Evolutionary conservation across 2,797 vertebrate species (phyloP).

Genomic region (Telmatherina bonti): DNA sequence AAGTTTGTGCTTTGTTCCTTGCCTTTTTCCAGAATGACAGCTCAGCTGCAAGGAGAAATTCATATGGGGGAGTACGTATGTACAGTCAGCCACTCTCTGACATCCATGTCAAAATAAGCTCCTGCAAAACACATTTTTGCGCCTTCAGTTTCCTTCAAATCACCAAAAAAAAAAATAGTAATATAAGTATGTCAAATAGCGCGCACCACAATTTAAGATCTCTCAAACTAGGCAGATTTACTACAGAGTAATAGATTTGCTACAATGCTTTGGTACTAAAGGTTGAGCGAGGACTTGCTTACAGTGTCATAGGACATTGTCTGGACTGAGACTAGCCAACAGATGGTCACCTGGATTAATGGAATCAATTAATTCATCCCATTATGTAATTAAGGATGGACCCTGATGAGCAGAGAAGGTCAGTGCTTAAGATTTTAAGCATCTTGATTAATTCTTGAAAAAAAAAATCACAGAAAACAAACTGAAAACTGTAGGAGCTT

Average conservation of each 20-base stretch:
- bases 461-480: too few species aligned
- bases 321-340: slow-evolving; percentile 68
- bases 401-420: slow-evolving; percentile 51
- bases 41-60: slow-evolving; percentile 64
- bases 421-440: slow-evolving; percentile 65
- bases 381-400: slow-evolving; percentile 80
- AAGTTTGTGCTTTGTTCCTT: slow-evolving; percentile 78
- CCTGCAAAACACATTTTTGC: slow-evolving; percentile 51
- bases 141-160: slow-evolving; percentile 45
- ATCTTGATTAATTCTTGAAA: slow-evolving; percentile 56
- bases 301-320: slow-evolving; percentile 55
- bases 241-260: slow-evolving; percentile 29
- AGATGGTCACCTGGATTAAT: slow-evolving; percentile 85
- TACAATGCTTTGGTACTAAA: slow-evolving; percentile 50
- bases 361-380: slow-evolving; percentile 77
- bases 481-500: too few species aligned
- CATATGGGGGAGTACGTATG: slow-evolving; percentile 57
- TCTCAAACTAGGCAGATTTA: slow-evolving; percentile 32
- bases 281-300: slow-evolving; percentile 54
- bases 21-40: slow-evolving; percentile 77
- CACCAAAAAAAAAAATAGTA: slow-evolving; percentile 21
- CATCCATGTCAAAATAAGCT: slow-evolving; percentile 66
- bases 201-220: slow-evolving; percentile 35
- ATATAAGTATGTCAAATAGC: slow-evolving; percentile 39
- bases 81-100: slow-evolving; percentile 62